A percentile compares a stretch with the other conserved stretches of the same genome.
These are phyloP conservation scores for Oligia fasciuncula DNA, from an alignment of 2,888 invertebrate genomes.

Conservation along the genomic window DNA sequence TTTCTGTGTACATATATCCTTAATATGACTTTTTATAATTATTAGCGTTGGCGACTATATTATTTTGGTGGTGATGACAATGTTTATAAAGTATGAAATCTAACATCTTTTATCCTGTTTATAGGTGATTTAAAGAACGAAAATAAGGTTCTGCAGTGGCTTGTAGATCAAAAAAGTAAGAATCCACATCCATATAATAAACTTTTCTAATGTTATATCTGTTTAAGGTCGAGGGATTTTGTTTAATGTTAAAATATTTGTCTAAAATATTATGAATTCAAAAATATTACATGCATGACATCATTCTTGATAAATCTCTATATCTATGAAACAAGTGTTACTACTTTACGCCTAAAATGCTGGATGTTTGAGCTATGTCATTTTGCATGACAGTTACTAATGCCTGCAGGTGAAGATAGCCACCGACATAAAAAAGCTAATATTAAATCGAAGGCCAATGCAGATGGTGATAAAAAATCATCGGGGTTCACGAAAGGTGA, in stretches of 20 bases:
- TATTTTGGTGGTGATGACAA: slow-evolving; percentile 14
- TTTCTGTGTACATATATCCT: slow-evolving; percentile 40
- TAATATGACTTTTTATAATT: slow-evolving; percentile 8
- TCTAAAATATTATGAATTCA: slow-evolving; percentile 72
- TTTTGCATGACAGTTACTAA: slow-evolving; percentile 91
- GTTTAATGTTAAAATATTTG: slow-evolving; percentile 64
- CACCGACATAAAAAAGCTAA: slow-evolving; percentile 86
- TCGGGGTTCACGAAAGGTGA: slow-evolving; percentile 78
- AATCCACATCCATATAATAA: slow-evolving; percentile 90
- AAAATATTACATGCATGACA: slow-evolving; percentile 88
- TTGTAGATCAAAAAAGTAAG: slow-evolving; percentile 99
- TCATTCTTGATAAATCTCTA: slow-evolving; percentile 83
- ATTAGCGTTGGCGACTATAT: slow-evolving; percentile 16
- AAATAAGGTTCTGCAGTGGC: slow-evolving; percentile 98
- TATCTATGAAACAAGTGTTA: slow-evolving; percentile 74
- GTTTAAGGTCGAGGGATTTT: slow-evolving; percentile 60
- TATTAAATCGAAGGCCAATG: slow-evolving; percentile 88
- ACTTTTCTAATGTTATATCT: slow-evolving; percentile 72
- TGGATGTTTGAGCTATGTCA: slow-evolving; percentile 90
- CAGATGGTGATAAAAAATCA: slow-evolving; percentile 86
- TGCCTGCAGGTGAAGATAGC: slow-evolving; percentile 91
- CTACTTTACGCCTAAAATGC: slow-evolving; percentile 86
- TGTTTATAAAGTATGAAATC: slow-evolving; percentile 45
- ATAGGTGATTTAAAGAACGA: slow-evolving; percentile 98
- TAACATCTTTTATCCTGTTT: slow-evolving; percentile 85